Evolutionary conservation across 2,888 invertebrate genomes (phyloP), one percentile per base, ranked within the genome.

Genomic region (Aspidiotus destructor): DNA sequence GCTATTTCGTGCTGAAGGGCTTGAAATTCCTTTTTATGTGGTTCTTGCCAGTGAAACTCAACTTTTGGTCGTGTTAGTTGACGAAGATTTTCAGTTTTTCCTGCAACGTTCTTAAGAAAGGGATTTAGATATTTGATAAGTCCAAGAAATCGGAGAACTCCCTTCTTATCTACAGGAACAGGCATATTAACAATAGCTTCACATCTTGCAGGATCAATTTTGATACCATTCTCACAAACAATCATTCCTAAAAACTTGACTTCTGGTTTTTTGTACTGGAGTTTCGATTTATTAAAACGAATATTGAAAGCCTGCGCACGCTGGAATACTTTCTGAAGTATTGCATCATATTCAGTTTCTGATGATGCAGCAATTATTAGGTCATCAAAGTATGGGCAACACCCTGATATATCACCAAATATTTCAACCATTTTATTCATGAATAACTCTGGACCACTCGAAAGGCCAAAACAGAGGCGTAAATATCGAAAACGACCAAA

Each of bases 401-500:
- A 44, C 42, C 60, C 15, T 17, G 15, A n/a, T 53, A 65, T 48
- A 7, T 60, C 69, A 11, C 15, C 53, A 64, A 69, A 58, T 41
- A 48, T 44, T 16, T 60, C 16, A 1, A 11, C 11, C 41, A 53
- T 64, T 28, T 2, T 13, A 28, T 41, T 17, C 42, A 52, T 42
- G 53, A 72, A 73, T 0, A 71, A 65, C 68, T 73, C 73, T 7
- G 72, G 70, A 2, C 72, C 71, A 16, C 68, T 69, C 0, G 15
- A 67, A 0, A 73, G 42, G 5, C 73, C 73, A 70, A 72, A 73
- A 2, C 73, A 71, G n/a, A 73, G 40, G 40, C 72, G 65, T 10
- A 17, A 44, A 60, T 70, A 73, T 41, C 70, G 42, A 48, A 70
- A 73, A 11, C 67, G 61, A 7, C 74, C 74, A 70, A 70, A 72